phyloP scores from a whole-genome alignment of 2,113 vertebrate genomes.

The Notechis scutatus region DNA sequence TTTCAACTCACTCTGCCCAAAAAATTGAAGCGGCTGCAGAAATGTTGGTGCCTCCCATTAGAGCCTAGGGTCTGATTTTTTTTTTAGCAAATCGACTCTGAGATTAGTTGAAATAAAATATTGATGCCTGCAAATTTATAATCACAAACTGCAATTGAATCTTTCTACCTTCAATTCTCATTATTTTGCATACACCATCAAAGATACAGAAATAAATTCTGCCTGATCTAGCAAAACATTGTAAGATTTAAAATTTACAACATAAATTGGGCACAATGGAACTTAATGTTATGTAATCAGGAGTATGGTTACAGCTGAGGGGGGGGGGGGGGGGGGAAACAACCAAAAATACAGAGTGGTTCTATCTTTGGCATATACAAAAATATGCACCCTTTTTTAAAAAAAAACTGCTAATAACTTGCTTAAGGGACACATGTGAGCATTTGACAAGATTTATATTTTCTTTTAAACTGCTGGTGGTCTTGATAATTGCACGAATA shows the following conservation, averaged over 20 bases:
- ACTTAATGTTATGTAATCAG: neutral
- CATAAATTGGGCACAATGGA: neutral
- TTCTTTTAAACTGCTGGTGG: conserved; percentile 70
- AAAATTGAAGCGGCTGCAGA: neutral
- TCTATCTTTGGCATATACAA: conserved; percentile 25
- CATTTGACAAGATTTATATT: conserved; percentile 65
- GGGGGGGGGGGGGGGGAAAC: neutral
- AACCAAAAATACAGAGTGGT: neutral
- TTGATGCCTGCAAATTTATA: neutral
- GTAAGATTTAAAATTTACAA: neutral
- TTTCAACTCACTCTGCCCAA: neutral
- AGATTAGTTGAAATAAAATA: neutral
- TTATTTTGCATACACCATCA: neutral
- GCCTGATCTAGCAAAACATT: neutral
- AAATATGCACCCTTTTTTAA: neutral
- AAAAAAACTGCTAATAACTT: neutral
- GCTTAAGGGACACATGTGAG: conserved; percentile 51
- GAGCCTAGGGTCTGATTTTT: neutral
- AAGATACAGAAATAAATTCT: neutral
- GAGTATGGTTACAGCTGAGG: neutral
- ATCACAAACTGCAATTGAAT: neutral
- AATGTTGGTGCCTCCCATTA: neutral
- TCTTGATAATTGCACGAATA: conserved; percentile 73
- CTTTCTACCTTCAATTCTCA: neutral
- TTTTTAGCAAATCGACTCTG: neutral